Conservation (phyloP, 2,888 invertebrate species). For the Neoaliturus tenellus region DNA sequence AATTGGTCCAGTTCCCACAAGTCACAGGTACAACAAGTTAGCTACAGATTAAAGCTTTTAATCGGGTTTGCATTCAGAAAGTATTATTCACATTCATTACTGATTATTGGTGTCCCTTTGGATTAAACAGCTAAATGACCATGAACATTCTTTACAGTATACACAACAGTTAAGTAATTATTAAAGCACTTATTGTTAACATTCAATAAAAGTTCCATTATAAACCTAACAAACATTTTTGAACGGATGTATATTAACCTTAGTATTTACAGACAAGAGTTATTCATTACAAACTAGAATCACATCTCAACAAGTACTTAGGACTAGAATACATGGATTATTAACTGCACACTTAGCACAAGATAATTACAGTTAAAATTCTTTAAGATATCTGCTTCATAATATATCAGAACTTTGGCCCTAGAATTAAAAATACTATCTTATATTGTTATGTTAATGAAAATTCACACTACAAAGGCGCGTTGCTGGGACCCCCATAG, state of each 20-base stretch:
- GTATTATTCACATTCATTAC: neutral
- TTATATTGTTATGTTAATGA: too few species aligned
- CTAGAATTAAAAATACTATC: too few species aligned
- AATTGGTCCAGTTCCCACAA: too few species aligned
- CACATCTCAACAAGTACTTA: slow-evolving; percentile 5
- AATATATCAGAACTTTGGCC: too few species aligned
- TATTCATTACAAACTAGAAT: slow-evolving; percentile 5
- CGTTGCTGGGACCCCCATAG: too few species aligned
- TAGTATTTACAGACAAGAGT: neutral
- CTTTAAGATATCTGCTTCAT: neutral
- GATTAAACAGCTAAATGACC: slow-evolving; percentile 21
- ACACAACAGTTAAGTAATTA: slow-evolving; percentile 9
- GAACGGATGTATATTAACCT: neutral
- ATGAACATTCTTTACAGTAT: slow-evolving; percentile 4
- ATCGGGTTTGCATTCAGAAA: neutral
- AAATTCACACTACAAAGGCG: too few species aligned
- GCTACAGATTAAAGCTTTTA: neutral
- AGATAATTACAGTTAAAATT: neutral
- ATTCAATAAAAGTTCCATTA: slow-evolving; percentile 5
- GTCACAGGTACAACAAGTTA: too few species aligned
- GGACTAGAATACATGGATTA: neutral
- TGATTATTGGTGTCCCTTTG: neutral
- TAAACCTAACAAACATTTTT: slow-evolving; percentile 4
- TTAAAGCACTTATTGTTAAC: slow-evolving; percentile 49
- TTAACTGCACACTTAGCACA: neutral